Conservation (phyloP, 2,113 vertebrate genomes). For the Oncorhynchus tshawytscha region DNA sequence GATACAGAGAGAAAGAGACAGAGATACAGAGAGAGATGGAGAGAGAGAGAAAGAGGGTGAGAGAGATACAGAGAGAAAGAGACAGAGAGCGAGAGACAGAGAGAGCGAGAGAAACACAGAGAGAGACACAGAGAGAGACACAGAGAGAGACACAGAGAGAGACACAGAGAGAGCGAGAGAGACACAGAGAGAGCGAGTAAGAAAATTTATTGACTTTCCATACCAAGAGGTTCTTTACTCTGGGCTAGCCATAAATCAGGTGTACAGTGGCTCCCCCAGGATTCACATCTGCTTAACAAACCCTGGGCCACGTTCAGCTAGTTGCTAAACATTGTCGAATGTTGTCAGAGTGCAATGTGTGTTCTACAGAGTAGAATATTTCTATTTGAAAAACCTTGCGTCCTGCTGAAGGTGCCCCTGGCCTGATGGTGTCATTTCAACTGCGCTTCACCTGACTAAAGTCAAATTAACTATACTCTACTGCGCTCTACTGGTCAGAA, state of each 20-base stretch:
- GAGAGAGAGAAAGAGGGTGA: slow-evolving; percentile 30
- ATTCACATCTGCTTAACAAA: too few relatives aligned
- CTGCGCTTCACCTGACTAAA: not conserved
- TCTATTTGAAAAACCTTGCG: too few relatives aligned
- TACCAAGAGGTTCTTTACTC: not conserved
- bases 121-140: not conserved
- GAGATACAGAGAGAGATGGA: not conserved
- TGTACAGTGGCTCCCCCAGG: not conserved
- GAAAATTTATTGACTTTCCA: not conserved
- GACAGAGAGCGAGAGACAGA: too few relatives aligned
- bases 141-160: not conserved
- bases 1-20: too few relatives aligned
- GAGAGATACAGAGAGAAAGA: fast-evolving
- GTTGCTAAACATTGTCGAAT: too few relatives aligned
- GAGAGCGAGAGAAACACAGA: not conserved
- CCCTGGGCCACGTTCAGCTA: too few relatives aligned
- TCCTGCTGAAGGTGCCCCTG: too few relatives aligned
- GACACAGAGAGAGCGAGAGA: not conserved
- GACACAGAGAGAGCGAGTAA: not conserved
- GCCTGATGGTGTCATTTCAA: too few relatives aligned
- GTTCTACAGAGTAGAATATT: too few relatives aligned
- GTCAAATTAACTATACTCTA: slow-evolving; percentile 1
- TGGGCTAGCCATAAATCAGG: not conserved
- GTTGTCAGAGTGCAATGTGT: too few relatives aligned
- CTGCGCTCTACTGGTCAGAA: slow-evolving; percentile 56